Conservation (phyloP, 2,797 vertebrate genomes). For the Gymnothorax reevesii region DNA sequence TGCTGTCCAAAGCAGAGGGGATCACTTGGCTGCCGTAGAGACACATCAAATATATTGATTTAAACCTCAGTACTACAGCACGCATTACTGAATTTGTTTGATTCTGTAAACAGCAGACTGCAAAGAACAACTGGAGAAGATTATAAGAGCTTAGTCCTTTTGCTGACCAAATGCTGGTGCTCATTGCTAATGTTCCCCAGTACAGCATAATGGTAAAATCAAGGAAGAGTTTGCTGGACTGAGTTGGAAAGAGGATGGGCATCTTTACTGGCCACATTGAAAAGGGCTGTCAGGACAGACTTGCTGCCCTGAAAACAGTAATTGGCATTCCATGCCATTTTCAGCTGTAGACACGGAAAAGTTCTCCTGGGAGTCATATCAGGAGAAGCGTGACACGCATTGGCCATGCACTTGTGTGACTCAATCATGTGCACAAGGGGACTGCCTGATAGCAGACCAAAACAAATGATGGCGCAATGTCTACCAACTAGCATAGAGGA, state of each 20-base stretch:
- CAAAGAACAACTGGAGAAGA: constrained; percentile 30
- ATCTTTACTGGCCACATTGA: constrained; percentile 47
- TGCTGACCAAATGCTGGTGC: constrained; percentile 48
- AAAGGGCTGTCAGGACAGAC: constrained; percentile 47
- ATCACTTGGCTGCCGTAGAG: constrained; percentile 25
- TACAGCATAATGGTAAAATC: constrained; percentile 49
- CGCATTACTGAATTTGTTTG: constrained; percentile 45
- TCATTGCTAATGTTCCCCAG: constrained; percentile 29
- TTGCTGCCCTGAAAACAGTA: constrained; percentile 50
- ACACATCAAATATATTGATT: constrained; percentile 46
- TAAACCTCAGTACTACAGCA: constrained; percentile 35
- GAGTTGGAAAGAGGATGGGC: constrained; percentile 38
- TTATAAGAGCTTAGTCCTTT: constrained; percentile 38
- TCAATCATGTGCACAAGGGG: not conserved
- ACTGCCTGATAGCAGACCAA: not conserved
- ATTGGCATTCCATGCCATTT: constrained; percentile 52
- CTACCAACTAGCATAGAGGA: not conserved
- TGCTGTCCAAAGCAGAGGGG: not conserved
- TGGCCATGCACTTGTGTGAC: not conserved
- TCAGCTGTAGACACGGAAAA: constrained; percentile 34
- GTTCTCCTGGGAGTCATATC: constrained; percentile 40
- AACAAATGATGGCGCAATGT: not conserved
- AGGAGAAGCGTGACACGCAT: not conserved
- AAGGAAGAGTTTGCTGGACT: constrained; percentile 33
- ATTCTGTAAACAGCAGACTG: constrained; percentile 44